Evolutionary conservation across 2,888 invertebrate species (phyloP), one percentile per base, ranked within the genome.

Genomic region (Marronus borbonicus): DNA sequence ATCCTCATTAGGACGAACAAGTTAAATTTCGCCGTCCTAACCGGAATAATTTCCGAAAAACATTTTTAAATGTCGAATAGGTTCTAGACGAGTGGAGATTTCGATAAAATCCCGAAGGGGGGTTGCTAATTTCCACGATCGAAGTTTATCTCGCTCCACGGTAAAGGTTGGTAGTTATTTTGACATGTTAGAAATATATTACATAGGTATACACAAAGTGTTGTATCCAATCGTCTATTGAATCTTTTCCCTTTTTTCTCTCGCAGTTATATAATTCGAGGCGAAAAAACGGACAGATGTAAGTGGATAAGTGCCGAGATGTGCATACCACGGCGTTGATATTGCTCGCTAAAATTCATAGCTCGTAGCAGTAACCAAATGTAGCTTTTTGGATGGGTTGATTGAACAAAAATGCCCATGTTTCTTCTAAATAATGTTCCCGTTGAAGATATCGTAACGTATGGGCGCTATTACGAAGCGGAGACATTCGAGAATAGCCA

Each of bases 401-500:
- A 66, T 66, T 76, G 66, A 76, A 76, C 69, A 77, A 70, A 77
- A 52, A 76, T 79, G 78, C 83, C 83, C 62, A 83, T 83, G 83
- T 83, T 83, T 72, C 80, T 83, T 76, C 79, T 83, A 80, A 83
- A 83, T 68, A 81, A 80, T 64, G 76, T 81, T 68, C 79, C 80
- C 76, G 81, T 80, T 74, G 82, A 80, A 70, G 81, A 81, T 58
- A 72, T 76, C 39, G 74, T 78, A 50, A 72, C 80, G 31, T 80
- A 81, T 66, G 81, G 79, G 50, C 72, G 76, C 14, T 79, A 80
- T 36, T 80, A 74, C 76, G 76, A 81, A 70, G 77, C 65, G 58
- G 82, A 82, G 79, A 80, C 80, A 62, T 79, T 81, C 50, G 83
- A 83, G 78, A 83, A 81, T 28, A 79, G 69, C 62, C 82, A 83